Evolutionary conservation across 2,888 invertebrate species (phyloP).

Genomic region (Tuberolachnus salignus): DNA sequence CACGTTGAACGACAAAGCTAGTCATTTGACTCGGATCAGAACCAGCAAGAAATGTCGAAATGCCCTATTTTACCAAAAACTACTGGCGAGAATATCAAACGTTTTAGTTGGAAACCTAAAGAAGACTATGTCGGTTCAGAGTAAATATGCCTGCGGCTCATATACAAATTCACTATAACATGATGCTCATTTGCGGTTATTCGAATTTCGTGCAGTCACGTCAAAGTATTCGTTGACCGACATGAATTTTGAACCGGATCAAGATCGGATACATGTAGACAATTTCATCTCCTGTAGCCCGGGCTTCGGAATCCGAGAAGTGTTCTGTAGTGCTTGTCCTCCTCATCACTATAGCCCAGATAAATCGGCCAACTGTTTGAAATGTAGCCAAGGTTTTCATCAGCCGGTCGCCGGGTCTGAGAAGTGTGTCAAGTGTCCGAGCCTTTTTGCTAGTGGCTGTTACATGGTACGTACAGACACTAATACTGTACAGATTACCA

Average conservation of each 20-base stretch:
- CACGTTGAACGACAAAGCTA: constrained; percentile 10
- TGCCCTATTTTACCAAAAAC: constrained; percentile 7
- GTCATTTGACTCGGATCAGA: constrained; percentile 7
- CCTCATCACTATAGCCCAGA: constrained; percentile 29
- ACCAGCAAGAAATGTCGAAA: constrained; percentile 6
- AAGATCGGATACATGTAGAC: background rate
- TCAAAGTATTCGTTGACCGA: constrained; percentile 13
- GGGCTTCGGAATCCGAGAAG: constrained; percentile 34
- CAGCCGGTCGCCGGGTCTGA: constrained; percentile 31
- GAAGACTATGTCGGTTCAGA: constrained; percentile 4
- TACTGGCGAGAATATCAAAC: constrained; percentile 10
- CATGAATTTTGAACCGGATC: background rate
- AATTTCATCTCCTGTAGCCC: background rate
- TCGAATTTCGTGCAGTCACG: background rate
- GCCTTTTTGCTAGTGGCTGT: constrained; percentile 23
- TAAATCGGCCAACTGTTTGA: background rate
- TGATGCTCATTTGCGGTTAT: background rate
- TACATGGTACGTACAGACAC: constrained; percentile 1
- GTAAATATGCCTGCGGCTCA: background rate
- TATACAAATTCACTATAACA: background rate
- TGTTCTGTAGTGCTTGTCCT: constrained; percentile 38
- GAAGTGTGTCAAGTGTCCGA: constrained; percentile 31
- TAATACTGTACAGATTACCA: background rate
- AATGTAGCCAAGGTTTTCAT: constrained; percentile 32
- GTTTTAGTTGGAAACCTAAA: constrained; percentile 25